These are phyloP conservation scores for Drosophila hawaiiensis DNA, from an alignment of 2,888 invertebrate genomes.

Conservation along the genomic window DNA sequence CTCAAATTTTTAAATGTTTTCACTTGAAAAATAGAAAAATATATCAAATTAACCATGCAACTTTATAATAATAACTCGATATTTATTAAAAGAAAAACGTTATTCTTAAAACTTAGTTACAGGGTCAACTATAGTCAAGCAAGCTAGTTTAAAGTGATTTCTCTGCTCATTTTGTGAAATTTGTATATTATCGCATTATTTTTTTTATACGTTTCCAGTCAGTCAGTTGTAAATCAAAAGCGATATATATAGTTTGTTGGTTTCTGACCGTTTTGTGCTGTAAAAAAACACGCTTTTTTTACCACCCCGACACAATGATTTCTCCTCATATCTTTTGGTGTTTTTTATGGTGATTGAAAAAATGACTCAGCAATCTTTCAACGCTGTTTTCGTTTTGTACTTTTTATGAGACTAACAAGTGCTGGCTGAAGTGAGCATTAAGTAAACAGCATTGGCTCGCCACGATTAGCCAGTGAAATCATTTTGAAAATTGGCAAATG, in stretches of 20 bases:
- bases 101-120: too few relatives aligned
- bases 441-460: slow-evolving; percentile 46
- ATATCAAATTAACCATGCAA: background rate
- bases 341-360: slow-evolving; percentile 28
- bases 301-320: slow-evolving; percentile 15
- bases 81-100: too few relatives aligned
- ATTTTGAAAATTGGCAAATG: slow-evolving; percentile 58
- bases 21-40: background rate
- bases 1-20: background rate
- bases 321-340: background rate
- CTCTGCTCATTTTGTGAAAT: too few relatives aligned
- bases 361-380: slow-evolving; percentile 10
- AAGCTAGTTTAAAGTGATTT: background rate
- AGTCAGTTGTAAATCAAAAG: slow-evolving; percentile 15
- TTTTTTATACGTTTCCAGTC: background rate
- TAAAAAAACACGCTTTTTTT: slow-evolving; percentile 1
- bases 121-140: too few relatives aligned
- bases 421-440: slow-evolving; percentile 33
- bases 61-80: too few relatives aligned
- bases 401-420: slow-evolving; percentile 28
- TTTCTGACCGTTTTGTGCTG: background rate
- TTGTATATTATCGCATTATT: background rate
- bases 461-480: slow-evolving; percentile 36
- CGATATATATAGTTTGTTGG: background rate
- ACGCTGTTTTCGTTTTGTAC: slow-evolving; percentile 12